Evolutionary conservation across 1,140 invertebrate genomes (phyloP), one percentile per base, ranked within the genome.

Genomic region (Leptinotarsa lineolata): DNA sequence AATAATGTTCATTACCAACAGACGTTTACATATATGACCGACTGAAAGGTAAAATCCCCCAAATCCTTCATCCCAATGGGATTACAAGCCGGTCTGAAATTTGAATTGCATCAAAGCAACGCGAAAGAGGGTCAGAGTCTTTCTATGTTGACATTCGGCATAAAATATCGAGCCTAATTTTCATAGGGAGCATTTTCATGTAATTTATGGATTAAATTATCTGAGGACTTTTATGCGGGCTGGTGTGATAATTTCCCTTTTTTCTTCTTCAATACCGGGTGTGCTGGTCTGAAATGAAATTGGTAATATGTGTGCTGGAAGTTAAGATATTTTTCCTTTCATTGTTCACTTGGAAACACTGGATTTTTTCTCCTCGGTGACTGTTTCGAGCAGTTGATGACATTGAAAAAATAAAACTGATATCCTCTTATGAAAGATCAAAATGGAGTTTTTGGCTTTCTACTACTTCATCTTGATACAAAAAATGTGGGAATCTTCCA

Each of bases 161-260:
- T 54, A 54, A 54, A n/a, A 54, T 54, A 54, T 54, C 48, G 48
- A 8, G 48, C 16, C n/a, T 5, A 54, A 54, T 54, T 54, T 54
- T 54, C 48, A 54, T 54, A 54, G n/a, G 48, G 48, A 54, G 15
- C n/a, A 15, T 54, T 54, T 54, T 18, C 16, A 16, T 8, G 48
- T 54, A 54, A 54, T 54, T 54, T 54, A 54, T 54, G 48, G 48
- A 54, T 54, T 54, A 8, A 54, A 54, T 54, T 54, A 54, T 54
- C 48, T 54, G 4, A 54, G 48, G 48, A 54, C 48, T 15, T 54
- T 54, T 54, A 54, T 54, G 48, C 48, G 48, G 48, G 48, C 48
- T 54, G 15, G 48, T 15, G 48, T 16, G 48, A 54, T 54, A 54
- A 54, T 54, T 54, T 4, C n/a, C n/a, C n/a, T 54, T 54, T 54